A percentile compares a stretch with the other conserved stretches of the same genome.
phyloP scores from a whole-genome alignment of 2,797 vertebrate genomes.

The Esox masquinongy region DNA sequence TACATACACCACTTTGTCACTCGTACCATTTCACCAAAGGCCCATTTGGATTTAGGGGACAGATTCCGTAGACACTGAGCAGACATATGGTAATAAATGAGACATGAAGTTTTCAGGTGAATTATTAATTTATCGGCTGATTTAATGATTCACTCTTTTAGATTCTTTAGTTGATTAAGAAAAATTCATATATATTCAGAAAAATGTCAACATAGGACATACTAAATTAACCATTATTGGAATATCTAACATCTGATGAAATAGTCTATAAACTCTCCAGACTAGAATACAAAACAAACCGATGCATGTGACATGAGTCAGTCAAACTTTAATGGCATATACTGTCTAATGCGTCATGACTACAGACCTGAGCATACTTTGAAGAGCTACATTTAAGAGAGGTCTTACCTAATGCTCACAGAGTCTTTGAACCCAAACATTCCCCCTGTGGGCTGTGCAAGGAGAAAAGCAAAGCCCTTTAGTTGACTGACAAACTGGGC shows the following conservation, averaged over 20 bases:
- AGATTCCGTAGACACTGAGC: neutral
- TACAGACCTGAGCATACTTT: slow-evolving; percentile 6
- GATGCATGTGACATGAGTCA: neutral
- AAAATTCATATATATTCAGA: neutral
- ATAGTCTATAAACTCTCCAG: neutral
- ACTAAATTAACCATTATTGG: too few species aligned
- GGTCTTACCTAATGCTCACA: neutral
- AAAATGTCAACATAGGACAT: too few species aligned
- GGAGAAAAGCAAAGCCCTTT: slow-evolving; percentile 6
- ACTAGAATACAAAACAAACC: neutral
- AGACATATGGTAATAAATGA: neutral
- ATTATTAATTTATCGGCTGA: neutral
- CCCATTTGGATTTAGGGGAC: neutral
- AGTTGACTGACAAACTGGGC: slow-evolving; percentile 21
- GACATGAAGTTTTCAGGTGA: neutral
- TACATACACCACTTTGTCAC: neutral
- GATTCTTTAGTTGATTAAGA: neutral
- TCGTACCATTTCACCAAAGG: neutral
- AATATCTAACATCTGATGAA: too few species aligned
- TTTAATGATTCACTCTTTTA: neutral
- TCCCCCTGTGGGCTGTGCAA: neutral
- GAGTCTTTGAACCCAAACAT: neutral
- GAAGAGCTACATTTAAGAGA: slow-evolving; percentile 9
- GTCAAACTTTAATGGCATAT: slow-evolving; percentile 15
- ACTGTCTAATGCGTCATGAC: neutral